Evolutionary conservation across 2,888 invertebrate genomes (phyloP).

Genomic region (Amphimallon solstitiale): DNA sequence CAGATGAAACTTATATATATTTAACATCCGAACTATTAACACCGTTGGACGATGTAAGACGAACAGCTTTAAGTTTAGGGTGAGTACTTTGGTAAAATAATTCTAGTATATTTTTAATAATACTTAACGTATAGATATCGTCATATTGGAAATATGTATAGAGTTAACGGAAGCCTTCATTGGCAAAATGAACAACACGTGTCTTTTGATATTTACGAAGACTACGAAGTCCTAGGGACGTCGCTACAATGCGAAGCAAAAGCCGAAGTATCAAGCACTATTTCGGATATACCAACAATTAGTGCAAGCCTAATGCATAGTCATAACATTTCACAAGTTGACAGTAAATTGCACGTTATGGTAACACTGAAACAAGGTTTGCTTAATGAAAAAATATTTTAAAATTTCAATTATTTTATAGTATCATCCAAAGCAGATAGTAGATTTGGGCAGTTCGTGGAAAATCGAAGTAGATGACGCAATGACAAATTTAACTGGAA

Average conservation of each 20-base stretch:
- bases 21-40: conserved; percentile 65
- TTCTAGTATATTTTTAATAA: not conserved
- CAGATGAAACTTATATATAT: conserved; percentile 63
- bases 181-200: conserved; percentile 72
- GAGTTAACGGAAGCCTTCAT: conserved; percentile 66
- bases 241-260: conserved; percentile 65
- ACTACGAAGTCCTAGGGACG: conserved; percentile 62
- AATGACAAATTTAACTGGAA: conserved; percentile 74
- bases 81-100: conserved; percentile 51
- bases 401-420: conserved; percentile 56
- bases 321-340: conserved; percentile 64
- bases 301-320: conserved; percentile 68
- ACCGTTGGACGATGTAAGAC: conserved; percentile 70
- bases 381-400: conserved; percentile 1
- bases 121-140: conserved; percentile 61
- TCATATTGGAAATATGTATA: conserved; percentile 64
- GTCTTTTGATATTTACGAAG: conserved; percentile 67
- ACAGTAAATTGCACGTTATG: conserved; percentile 66
- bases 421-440: conserved; percentile 74
- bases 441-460: conserved; percentile 79
- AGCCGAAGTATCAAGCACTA: conserved; percentile 68
- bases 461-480: conserved; percentile 66
- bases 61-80: conserved; percentile 66
- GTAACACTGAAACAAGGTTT: conserved; percentile 62
- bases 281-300: conserved; percentile 69